A percentile compares a stretch with the other conserved stretches of the same genome.
These are phyloP conservation scores for Sarotherodon lohbergeri DNA, from an alignment of 2,113 vertebrate genomes.

Conservation along the genomic window DNA sequence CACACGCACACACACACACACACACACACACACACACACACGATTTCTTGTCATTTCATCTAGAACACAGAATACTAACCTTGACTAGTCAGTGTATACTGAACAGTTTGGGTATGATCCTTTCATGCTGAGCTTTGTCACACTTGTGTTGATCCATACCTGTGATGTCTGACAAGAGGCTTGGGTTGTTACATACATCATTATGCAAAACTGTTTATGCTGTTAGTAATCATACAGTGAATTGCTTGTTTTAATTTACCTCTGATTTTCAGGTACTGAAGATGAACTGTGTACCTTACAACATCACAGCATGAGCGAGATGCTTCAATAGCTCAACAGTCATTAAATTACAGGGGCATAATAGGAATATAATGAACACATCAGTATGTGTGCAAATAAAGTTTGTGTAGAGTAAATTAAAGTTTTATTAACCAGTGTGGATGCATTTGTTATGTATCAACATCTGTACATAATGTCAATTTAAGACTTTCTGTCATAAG, in stretches of 20 bases:
- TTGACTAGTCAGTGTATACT: neutral
- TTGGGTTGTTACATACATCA: neutral
- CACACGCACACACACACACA: too few species aligned
- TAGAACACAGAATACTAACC: neutral
- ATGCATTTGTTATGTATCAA: neutral
- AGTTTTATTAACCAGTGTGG: neutral
- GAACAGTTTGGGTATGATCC: neutral
- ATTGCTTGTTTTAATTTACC: neutral
- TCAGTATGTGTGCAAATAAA: neutral
- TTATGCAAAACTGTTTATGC: neutral
- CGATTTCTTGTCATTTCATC: rapidly evolving
- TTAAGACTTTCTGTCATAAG: neutral
- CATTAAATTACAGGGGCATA: conserved; percentile 1
- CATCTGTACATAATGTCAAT: neutral
- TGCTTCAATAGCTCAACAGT: neutral
- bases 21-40: neutral
- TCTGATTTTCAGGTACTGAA: neutral
- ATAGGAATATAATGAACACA: conserved; percentile 19
- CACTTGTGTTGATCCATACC: neutral
- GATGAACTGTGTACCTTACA: neutral
- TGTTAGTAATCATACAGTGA: neutral
- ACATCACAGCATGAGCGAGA: neutral
- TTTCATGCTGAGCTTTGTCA: neutral
- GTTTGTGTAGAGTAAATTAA: neutral
- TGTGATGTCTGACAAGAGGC: neutral